Evolutionary conservation across 2,113 vertebrate genomes (phyloP).

Genomic region (Hemicordylus capensis): DNA sequence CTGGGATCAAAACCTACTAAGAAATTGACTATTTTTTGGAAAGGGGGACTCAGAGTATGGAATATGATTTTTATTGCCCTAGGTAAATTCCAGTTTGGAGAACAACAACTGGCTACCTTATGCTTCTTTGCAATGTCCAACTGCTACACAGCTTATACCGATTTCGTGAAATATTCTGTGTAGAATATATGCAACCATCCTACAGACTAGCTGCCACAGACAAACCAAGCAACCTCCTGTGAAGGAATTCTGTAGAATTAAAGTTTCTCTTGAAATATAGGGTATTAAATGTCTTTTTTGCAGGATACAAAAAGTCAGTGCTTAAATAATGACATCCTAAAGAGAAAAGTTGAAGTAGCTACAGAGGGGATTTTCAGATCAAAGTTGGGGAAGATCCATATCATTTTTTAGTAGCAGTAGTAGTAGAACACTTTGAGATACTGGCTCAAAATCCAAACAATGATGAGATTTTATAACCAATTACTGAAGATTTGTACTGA

Average conservation of each 20-base stretch:
- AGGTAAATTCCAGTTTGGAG: constrained; percentile 25
- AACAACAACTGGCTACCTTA: constrained; percentile 6
- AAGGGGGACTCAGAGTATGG: neutral
- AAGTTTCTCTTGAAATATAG: too few species aligned
- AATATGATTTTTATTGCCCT: constrained; percentile 22
- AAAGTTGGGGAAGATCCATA: too few species aligned
- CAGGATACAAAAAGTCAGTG: neutral
- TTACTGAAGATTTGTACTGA: too few species aligned
- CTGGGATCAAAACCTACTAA: constrained; percentile 23
- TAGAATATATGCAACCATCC: fast-evolving
- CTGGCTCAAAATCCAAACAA: too few species aligned
- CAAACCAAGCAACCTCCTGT: neutral
- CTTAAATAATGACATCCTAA: too few species aligned
- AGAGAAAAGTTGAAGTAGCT: too few species aligned
- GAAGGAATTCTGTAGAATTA: neutral
- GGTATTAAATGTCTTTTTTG: too few species aligned
- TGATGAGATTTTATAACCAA: too few species aligned
- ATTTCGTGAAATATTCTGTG: neutral
- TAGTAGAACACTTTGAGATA: too few species aligned
- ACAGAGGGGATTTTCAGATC: too few species aligned
- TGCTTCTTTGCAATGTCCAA: neutral
- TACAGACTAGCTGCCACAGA: neutral
- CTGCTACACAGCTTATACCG: neutral
- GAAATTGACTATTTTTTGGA: constrained; percentile 31
- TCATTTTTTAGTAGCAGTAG: too few species aligned